These are phyloP conservation scores for Nemopilema nomurai DNA, from an alignment of 30 jellyfish, hydroid and myxozoan species.

Conservation along the genomic window DNA sequence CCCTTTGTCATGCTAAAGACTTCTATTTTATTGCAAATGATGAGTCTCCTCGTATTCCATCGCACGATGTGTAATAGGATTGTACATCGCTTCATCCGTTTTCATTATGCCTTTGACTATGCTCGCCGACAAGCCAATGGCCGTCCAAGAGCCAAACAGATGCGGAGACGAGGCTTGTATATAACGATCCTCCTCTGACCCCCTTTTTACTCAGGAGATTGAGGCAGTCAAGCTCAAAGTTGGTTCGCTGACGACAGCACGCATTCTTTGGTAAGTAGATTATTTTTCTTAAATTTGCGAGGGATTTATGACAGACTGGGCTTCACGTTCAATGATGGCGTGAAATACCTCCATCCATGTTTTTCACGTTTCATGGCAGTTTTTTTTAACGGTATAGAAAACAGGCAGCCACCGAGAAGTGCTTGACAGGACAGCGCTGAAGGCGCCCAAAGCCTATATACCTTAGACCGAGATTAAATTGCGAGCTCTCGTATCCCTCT, in stretches of 20 bases:
- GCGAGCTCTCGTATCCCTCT: not conserved
- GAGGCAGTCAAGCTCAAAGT: slow-evolving; percentile 44
- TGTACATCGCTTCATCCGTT: slow-evolving; percentile 73
- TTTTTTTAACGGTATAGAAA: not conserved
- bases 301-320: not conserved
- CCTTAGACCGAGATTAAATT: not conserved
- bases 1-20: slow-evolving; percentile 39
- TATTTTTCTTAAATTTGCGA: not conserved
- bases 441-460: not conserved
- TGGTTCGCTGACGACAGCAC: slow-evolving; percentile 34
- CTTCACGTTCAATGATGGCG: not conserved
- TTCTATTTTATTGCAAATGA: slow-evolving; percentile 51
- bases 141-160: slow-evolving; percentile 65
- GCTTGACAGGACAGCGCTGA: not conserved
- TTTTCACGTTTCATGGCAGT: no score
- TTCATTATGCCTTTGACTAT: slow-evolving; percentile 72
- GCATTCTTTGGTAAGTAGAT: slow-evolving; percentile 52
- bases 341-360: no score
- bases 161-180: slow-evolving; percentile 71
- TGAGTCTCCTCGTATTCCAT: slow-evolving; percentile 64
- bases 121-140: slow-evolving; percentile 82
- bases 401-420: not conserved
- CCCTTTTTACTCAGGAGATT: slow-evolving; percentile 42
- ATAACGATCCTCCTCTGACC: slow-evolving; percentile 48
- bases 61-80: slow-evolving; percentile 78